Percentiles rank a stretch among this genome's conserved stretches.
phyloP scores from a whole-genome alignment of 2,113 vertebrate genomes.

The Oreochromis spilurus region DNA sequence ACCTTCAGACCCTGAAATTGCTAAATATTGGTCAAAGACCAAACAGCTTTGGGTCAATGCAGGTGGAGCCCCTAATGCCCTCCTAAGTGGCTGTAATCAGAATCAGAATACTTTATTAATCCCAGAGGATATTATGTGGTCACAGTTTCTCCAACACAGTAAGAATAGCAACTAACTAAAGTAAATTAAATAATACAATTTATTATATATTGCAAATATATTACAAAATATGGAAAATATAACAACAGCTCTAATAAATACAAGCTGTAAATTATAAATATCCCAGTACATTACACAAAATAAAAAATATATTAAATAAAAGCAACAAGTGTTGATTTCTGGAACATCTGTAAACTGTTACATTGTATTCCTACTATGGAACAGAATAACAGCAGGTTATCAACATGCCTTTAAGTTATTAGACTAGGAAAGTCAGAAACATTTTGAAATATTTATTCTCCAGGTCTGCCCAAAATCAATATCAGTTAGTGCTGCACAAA shows the following conservation, averaged over 20 bases:
- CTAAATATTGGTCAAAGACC: not conserved
- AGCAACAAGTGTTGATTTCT: not conserved
- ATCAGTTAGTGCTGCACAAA: constrained; percentile 3
- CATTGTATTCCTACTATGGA: not conserved
- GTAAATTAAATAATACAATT: not conserved
- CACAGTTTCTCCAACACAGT: not conserved
- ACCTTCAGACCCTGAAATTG: not conserved
- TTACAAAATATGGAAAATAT: not conserved
- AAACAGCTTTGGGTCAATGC: not conserved
- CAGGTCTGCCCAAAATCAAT: not conserved
- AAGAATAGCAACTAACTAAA: not conserved
- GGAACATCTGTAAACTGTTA: not conserved
- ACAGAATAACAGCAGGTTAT: rapidly evolving
- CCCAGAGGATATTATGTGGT: rapidly evolving
- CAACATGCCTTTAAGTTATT: rapidly evolving
- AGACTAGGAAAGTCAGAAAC: not conserved
- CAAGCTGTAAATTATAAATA: rapidly evolving
- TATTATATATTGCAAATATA: not conserved
- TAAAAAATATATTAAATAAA: not conserved
- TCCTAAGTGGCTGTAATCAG: not conserved
- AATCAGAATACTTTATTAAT: not conserved
- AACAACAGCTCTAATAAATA: not conserved
- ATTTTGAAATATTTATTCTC: not conserved
- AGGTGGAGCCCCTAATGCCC: rapidly evolving
- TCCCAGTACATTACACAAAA: not conserved